Percentiles rank a stretch among this genome's conserved stretches.
phyloP scores from a whole-genome alignment of 2,113 vertebrate species.

The Kryptolebias marmoratus region DNA sequence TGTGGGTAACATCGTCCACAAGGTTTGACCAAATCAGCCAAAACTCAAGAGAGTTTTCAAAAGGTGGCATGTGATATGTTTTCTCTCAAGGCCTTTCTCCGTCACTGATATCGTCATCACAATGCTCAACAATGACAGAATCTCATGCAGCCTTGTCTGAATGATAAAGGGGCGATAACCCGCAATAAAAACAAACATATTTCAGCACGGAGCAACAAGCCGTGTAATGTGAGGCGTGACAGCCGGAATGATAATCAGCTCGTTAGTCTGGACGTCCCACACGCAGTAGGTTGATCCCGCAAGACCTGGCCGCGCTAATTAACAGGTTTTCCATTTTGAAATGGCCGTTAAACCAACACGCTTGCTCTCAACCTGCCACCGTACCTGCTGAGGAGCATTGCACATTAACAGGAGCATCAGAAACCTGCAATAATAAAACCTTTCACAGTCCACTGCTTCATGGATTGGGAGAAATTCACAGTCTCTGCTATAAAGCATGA shows the following conservation, averaged over 20 bases:
- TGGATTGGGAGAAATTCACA: constrained; percentile 13
- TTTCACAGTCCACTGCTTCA: constrained; percentile 15
- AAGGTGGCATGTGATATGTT: too few species aligned
- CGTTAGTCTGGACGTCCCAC: constrained; percentile 15
- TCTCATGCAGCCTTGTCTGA: too few species aligned
- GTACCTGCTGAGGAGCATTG: constrained; percentile 25
- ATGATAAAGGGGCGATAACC: too few species aligned
- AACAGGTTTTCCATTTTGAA: constrained; percentile 42
- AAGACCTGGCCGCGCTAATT: constrained; percentile 44
- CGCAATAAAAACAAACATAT: not conserved
- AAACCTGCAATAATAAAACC: constrained; percentile 23
- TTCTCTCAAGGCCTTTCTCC: too few species aligned
- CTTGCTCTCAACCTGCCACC: constrained; percentile 32
- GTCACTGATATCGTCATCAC: too few species aligned
- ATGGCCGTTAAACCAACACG: constrained; percentile 39
- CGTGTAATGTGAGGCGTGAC: not conserved
- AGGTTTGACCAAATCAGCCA: too few species aligned
- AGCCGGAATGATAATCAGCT: not conserved
- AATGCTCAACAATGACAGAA: too few species aligned
- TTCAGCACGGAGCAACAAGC: not conserved
- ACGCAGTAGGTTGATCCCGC: constrained; percentile 26
- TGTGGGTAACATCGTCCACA: too few species aligned
- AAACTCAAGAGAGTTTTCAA: too few species aligned
- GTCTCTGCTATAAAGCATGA: constrained; percentile 8
- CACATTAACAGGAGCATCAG: constrained; percentile 33